Conservation (phyloP, 2,888 invertebrate genomes). For the Sesia apiformis region DNA sequence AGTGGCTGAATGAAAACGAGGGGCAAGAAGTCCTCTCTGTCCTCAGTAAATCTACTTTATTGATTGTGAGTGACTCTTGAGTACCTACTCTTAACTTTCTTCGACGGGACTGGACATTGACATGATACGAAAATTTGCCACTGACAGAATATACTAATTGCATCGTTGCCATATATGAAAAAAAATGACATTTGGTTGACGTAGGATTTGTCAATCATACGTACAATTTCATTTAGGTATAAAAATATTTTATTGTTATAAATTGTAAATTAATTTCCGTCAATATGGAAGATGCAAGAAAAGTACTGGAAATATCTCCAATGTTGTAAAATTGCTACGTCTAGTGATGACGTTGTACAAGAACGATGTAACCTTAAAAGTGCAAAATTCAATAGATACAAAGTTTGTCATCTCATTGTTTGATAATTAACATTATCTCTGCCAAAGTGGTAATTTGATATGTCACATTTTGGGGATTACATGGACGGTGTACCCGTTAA, state of each 20-base stretch:
- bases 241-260: slow-evolving; percentile 17
- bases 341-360: slow-evolving; percentile 62
- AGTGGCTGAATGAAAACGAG: too few species aligned
- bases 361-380: slow-evolving; percentile 67
- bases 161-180: slow-evolving; percentile 9
- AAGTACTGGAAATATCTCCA: slow-evolving; percentile 12
- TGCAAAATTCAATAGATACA: slow-evolving; percentile 50
- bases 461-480: slow-evolving; percentile 73
- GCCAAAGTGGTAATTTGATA: slow-evolving; percentile 37
- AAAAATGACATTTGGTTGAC: slow-evolving; percentile 7
- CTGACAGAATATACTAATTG: too few species aligned
- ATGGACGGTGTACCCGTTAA: slow-evolving; percentile 92
- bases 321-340: slow-evolving; percentile 18
- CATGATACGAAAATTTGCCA: too few species aligned
- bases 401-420: slow-evolving; percentile 63
- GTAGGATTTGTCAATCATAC: slow-evolving; percentile 7
- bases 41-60: too few species aligned
- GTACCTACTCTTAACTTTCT: too few species aligned
- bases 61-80: too few species aligned
- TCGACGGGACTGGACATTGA: too few species aligned
- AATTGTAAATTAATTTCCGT: slow-evolving; percentile 19
- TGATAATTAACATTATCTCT: slow-evolving; percentile 37
- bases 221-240: slow-evolving; percentile 7
- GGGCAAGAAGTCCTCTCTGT: too few species aligned
- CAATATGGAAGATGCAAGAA: slow-evolving; percentile 23